phyloP scores from a whole-genome alignment of 1,140 invertebrate species.

The Agrilus planipennis region DNA sequence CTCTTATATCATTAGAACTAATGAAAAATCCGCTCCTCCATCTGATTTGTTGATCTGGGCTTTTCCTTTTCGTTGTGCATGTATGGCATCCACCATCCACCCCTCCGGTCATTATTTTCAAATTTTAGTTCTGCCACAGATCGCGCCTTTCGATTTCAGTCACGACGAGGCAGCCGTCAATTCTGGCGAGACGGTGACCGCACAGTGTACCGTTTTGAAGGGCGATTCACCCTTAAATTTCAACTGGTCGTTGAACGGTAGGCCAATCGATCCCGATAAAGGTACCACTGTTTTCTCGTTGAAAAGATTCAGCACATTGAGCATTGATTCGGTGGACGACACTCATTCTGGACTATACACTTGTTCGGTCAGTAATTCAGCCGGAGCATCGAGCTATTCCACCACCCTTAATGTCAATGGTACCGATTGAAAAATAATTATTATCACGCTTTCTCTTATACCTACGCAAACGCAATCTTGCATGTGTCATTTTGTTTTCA shows the following conservation, averaged over 20 bases:
- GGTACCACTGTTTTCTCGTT: conserved; percentile 33
- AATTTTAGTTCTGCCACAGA: conserved; percentile 46
- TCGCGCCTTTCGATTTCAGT: conserved; percentile 44
- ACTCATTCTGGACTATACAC: conserved; percentile 44
- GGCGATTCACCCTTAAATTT: conserved; percentile 57
- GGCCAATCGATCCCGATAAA: conserved; percentile 22
- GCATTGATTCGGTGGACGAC: conserved; percentile 43
- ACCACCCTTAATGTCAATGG: conserved; percentile 45
- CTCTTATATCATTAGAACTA: too few species aligned
- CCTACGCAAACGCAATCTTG: too few species aligned
- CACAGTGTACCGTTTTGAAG: conserved; percentile 46
- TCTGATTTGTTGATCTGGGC: too few species aligned
- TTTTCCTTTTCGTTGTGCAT: background rate
- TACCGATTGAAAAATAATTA: too few species aligned
- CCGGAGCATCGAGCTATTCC: conserved; percentile 34
- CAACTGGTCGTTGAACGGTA: conserved; percentile 41
- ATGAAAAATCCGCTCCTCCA: too few species aligned
- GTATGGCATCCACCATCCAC: background rate
- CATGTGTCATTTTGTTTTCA: too few species aligned
- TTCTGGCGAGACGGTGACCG: conserved; percentile 38
- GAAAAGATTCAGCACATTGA: conserved; percentile 43
- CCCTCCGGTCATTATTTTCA: background rate
- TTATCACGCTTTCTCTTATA: too few species aligned
- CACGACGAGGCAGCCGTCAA: conserved; percentile 41
- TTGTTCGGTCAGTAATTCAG: conserved; percentile 42